Percentiles rank a stretch among this genome's conserved stretches.
Conservation (phyloP, 2,888 invertebrate species). For the Polylopha cassiicola region DNA sequence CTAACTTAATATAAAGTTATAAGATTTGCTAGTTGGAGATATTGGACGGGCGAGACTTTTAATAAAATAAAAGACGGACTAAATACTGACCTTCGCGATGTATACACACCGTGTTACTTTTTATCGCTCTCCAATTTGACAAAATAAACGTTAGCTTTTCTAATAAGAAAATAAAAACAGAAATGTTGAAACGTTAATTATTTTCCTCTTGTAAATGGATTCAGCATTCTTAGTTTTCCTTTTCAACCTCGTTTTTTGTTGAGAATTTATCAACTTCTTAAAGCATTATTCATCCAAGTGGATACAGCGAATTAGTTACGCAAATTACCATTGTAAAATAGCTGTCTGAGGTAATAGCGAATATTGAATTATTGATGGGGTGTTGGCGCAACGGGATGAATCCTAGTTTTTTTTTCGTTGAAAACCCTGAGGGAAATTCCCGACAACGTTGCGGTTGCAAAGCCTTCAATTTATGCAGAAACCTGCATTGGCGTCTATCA, state of each 20-base stretch:
- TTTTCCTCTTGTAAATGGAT: too few species aligned
- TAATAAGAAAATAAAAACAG: too few species aligned
- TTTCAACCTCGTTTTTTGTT: too few species aligned
- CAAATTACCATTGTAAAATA: slow-evolving; percentile 56
- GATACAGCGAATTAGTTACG: slow-evolving; percentile 44
- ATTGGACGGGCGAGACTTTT: slow-evolving; percentile 38
- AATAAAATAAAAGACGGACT: slow-evolving; percentile 25
- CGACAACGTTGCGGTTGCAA: slow-evolving; percentile 53
- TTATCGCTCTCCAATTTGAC: too few species aligned
- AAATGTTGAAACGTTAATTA: too few species aligned
- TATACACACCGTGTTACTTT: too few species aligned
- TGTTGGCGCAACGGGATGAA: slow-evolving; percentile 53
- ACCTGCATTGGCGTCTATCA: slow-evolving; percentile 58
- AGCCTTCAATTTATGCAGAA: slow-evolving; percentile 69
- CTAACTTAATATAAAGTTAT: slow-evolving; percentile 64
- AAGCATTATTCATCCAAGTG: slow-evolving; percentile 32
- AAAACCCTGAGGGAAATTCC: slow-evolving; percentile 69
- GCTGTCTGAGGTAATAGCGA: slow-evolving; percentile 47
- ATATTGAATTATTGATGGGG: slow-evolving; percentile 66
- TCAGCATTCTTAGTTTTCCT: too few species aligned
- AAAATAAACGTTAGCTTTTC: too few species aligned
- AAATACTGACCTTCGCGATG: slow-evolving; percentile 5
- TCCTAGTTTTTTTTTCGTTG: slow-evolving; percentile 52
- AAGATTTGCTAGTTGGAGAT: slow-evolving; percentile 50
- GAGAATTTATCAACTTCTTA: neutral